A percentile compares a stretch with the other conserved stretches of the same genome.
Evolutionary conservation across 2,888 invertebrate species (phyloP).

Genomic region (Pilophorus perplexus): DNA sequence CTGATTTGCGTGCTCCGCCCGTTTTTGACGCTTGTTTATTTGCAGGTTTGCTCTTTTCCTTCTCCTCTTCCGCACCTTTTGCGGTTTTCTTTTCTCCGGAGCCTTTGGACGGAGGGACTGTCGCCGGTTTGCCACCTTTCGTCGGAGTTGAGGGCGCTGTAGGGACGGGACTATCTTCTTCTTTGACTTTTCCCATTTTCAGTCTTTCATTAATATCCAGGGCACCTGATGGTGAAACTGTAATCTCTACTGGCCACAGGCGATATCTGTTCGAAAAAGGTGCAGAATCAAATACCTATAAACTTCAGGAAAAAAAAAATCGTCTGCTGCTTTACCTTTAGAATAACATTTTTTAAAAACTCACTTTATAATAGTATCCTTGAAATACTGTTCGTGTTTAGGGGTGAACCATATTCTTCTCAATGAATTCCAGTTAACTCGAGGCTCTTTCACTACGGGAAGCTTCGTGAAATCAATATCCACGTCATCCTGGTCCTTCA

Average conservation of each 20-base stretch:
- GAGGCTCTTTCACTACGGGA: conserved; percentile 32
- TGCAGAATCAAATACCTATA: too few species aligned
- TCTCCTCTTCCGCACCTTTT: neutral
- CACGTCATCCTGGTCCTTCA: conserved; percentile 27
- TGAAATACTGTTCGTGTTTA: conserved; percentile 26
- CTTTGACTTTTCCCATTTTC: neutral
- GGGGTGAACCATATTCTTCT: conserved; percentile 37
- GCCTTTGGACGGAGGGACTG: neutral
- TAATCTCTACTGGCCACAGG: conserved; percentile 44
- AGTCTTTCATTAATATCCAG: conserved; percentile 9
- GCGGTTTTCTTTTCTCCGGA: neutral
- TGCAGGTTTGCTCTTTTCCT: conserved; percentile 18
- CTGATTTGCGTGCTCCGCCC: conserved; percentile 19
- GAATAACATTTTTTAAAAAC: too few species aligned
- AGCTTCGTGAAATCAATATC: conserved; percentile 23
- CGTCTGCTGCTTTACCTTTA: too few species aligned
- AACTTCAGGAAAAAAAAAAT: too few species aligned
- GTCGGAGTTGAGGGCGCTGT: neutral
- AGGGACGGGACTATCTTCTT: neutral
- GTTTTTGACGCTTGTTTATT: conserved; percentile 3
- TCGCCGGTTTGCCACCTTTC: too few species aligned
- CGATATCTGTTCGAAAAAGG: conserved; percentile 31
- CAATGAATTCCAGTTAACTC: conserved; percentile 44
- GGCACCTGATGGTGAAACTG: conserved; percentile 30
- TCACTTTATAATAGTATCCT: conserved; percentile 39